Evolutionary conservation across 2,888 invertebrate genomes (phyloP).

Genomic region (Orthonevra nobilis): DNA sequence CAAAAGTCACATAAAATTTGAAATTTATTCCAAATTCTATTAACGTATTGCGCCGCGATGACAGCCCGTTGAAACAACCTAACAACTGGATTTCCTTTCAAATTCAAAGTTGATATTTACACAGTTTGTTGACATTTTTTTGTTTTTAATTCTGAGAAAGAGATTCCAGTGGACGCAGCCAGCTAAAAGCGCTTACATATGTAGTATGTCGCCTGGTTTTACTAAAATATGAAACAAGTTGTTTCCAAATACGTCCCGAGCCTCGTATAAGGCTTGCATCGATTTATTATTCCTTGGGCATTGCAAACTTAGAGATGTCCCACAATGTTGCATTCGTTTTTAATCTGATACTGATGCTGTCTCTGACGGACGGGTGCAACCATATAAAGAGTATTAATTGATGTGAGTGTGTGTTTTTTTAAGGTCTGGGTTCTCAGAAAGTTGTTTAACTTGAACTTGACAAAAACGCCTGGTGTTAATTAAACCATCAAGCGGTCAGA

Average conservation of each 20-base stretch:
- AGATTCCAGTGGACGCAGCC: slow-evolving; percentile 11
- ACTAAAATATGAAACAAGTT: slow-evolving; percentile 39
- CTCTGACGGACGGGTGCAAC: no score
- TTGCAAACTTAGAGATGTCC: slow-evolving; percentile 8
- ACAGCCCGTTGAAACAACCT: not conserved
- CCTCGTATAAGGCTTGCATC: slow-evolving; percentile 42
- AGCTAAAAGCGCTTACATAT: no score
- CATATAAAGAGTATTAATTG: no score
- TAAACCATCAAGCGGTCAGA: slow-evolving; percentile 38
- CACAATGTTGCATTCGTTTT: slow-evolving; percentile 35
- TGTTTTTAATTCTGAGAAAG: not conserved
- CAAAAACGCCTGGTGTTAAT: slow-evolving; percentile 50
- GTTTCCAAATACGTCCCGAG: slow-evolving; percentile 30
- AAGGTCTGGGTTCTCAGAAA: not conserved
- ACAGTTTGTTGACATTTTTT: slow-evolving; percentile 18
- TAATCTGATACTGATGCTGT: slow-evolving; percentile 13
- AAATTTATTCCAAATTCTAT: slow-evolving; percentile 20
- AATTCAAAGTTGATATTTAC: not conserved
- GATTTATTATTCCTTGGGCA: slow-evolving; percentile 47
- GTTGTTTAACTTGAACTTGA: slow-evolving; percentile 66
- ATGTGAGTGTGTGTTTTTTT: slow-evolving; percentile 6
- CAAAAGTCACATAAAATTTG: slow-evolving; percentile 22
- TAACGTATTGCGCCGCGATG: not conserved
- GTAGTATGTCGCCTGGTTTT: no score
- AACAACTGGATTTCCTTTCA: slow-evolving; percentile 7